Percentiles rank a stretch among this genome's conserved stretches.
Evolutionary conservation across 2,888 invertebrate genomes (phyloP).

Genomic region (Cephus rjabovi): DNA sequence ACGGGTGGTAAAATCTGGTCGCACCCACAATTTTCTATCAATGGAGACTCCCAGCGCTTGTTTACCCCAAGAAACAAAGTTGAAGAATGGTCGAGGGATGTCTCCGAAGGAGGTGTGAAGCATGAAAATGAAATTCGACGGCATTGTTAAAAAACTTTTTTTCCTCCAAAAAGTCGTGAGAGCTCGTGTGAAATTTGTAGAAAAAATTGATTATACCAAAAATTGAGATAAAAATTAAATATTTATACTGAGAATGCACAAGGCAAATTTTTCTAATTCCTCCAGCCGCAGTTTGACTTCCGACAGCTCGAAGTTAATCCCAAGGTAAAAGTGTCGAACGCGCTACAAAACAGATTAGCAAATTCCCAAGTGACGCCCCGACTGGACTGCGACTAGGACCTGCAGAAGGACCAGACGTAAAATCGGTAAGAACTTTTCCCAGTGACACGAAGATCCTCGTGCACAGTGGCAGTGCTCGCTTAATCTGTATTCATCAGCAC

Average conservation of each 20-base stretch:
- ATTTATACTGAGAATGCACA: neutral
- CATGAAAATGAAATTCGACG: neutral
- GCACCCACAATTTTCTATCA: neutral
- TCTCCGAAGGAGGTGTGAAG: neutral
- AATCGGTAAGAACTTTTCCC: neutral
- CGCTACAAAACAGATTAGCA: slow-evolving; percentile 48
- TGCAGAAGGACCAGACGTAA: neutral
- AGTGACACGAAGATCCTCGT: slow-evolving; percentile 14
- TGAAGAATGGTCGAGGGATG: slow-evolving; percentile 5
- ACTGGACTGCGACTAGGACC: neutral
- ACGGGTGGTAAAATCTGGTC: slow-evolving; percentile 10
- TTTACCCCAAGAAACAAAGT: slow-evolving; percentile 41
- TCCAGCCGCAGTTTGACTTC: neutral
- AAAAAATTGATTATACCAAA: neutral
- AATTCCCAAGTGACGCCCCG: slow-evolving; percentile 15
- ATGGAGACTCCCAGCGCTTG: slow-evolving; percentile 29
- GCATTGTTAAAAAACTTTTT: neutral
- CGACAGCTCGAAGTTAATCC: slow-evolving; percentile 42
- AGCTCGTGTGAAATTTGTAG: neutral
- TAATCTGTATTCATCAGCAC: slow-evolving; percentile 63
- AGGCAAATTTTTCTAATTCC: neutral
- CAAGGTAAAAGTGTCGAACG: slow-evolving; percentile 47
- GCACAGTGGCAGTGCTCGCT: slow-evolving; percentile 47
- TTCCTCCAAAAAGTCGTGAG: neutral
- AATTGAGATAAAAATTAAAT: neutral